These are phyloP conservation scores for Slavum lentiscoides DNA, from an alignment of 2,888 invertebrate genomes.

Conservation along the genomic window DNA sequence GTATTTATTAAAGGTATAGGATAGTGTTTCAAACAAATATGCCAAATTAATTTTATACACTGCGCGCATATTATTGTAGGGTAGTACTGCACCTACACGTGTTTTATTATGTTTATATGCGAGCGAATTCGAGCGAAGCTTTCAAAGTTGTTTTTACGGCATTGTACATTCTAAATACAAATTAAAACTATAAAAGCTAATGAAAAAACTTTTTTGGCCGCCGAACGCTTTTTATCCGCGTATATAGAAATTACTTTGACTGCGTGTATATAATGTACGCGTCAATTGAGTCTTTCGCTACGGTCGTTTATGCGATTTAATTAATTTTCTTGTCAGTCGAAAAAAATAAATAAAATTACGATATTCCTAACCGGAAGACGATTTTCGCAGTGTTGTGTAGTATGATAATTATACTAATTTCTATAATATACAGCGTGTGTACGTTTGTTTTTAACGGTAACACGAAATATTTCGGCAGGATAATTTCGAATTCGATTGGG, in stretches of 20 bases:
- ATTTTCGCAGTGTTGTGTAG: background rate
- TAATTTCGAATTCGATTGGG: too few relatives aligned
- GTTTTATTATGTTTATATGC: too few relatives aligned
- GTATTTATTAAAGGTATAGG: too few relatives aligned
- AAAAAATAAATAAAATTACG: background rate
- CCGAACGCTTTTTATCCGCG: constrained; percentile 7
- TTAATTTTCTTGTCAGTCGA: background rate
- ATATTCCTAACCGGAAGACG: background rate
- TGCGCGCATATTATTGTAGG: too few relatives aligned
- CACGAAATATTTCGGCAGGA: too few relatives aligned
- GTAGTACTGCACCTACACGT: background rate
- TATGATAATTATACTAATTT: background rate
- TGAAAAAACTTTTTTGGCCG: constrained; percentile 46
- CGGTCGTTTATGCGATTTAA: background rate
- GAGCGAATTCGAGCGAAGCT: constrained; percentile 2
- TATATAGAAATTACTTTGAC: constrained; percentile 1
- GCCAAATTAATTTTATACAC: too few relatives aligned
- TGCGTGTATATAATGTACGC: background rate
- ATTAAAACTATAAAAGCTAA: constrained; percentile 37
- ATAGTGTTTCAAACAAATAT: too few relatives aligned
- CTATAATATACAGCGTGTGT: background rate
- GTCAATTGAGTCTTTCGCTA: background rate
- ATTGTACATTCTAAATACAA: constrained; percentile 12
- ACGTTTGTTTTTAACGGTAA: too few relatives aligned
- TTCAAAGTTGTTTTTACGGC: constrained; percentile 9